Evolutionary conservation across 2,888 invertebrate species (phyloP), one percentile per base, ranked within the genome.

Genomic region (Drepanosiphum platanoidis): DNA sequence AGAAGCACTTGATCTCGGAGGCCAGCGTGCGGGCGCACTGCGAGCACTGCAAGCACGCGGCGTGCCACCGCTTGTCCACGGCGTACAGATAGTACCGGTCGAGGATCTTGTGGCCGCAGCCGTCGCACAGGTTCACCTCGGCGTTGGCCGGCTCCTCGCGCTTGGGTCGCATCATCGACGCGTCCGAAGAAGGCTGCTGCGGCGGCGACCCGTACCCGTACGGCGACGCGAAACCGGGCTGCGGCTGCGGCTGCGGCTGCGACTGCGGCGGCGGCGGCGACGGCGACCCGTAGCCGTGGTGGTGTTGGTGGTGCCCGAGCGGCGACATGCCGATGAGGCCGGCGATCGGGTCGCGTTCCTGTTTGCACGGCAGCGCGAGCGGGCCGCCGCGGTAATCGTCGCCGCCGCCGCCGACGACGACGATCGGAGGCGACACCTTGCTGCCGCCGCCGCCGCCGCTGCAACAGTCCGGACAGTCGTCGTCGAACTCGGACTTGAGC

Each of bases 11-110:
- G 89, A 95, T 93, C 90, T 97, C 96, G 1, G 96, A 94, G 90
- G 97, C 97, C 88, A 98, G 92, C 7, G 95, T 94, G 91, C 94
- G 93, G 89, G 95, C 93, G 91, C 98, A 98, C 90, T 96, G 95
- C 89, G 94, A 95, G 91, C 97, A 98, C 89, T 95, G 94, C 58
- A 98, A 92, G 89, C 97, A 98, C 86, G 95, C 93, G 74, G 95
- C 94, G 90, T 98, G 97, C 97, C 97, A 98, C 90, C 95, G 93
- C 89, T 96, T 93, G 90, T 97, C 97, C 87, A 97, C 94, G 34
- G 97, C 97, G 89, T 96, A 93, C 88, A 97, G 93, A 91, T 96
- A 97, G 92, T 94, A 97, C 89, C 96, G 92, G 92, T 97, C 97
- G 88, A 93, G 93, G 90, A 97, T 97, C 88, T 94, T 92, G 86